phyloP scores from a whole-genome alignment of 2,888 invertebrate genomes.

The Quadroppia sp. region DNA sequence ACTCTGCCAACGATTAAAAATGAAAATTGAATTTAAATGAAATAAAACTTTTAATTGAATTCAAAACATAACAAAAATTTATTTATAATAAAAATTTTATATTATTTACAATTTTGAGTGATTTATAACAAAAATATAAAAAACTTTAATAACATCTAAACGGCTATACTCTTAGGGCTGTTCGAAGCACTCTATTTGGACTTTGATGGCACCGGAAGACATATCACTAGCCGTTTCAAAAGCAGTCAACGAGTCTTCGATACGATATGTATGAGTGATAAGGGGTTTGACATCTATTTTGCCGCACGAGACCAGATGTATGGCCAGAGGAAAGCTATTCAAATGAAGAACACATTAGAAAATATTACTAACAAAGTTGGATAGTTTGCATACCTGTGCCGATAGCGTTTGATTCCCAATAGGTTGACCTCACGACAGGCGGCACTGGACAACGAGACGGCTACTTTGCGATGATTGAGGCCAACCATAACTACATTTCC shows the following conservation, averaged over 20 bases:
- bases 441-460: constrained; percentile 37
- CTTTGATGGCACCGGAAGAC: constrained; percentile 40
- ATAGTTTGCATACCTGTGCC: constrained; percentile 44
- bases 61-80: too few species aligned
- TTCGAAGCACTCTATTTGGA: constrained; percentile 23
- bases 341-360: constrained; percentile 16
- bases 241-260: constrained; percentile 50
- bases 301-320: constrained; percentile 46
- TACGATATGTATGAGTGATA: constrained; percentile 45
- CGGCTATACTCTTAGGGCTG: background rate
- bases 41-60: too few species aligned
- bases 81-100: too few species aligned
- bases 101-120: too few species aligned
- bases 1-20: too few species aligned
- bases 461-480: constrained; percentile 30
- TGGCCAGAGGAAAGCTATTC: constrained; percentile 46
- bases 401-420: constrained; percentile 38
- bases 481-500: constrained; percentile 38
- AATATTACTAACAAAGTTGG: too few species aligned
- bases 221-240: constrained; percentile 50
- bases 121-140: too few species aligned
- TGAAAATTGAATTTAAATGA: too few species aligned
- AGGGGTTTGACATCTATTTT: constrained; percentile 45
- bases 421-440: constrained; percentile 42
- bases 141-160: too few species aligned